These are phyloP conservation scores for Panulirus ornatus DNA, from an alignment of 1,140 invertebrate species.

Conservation along the genomic window DNA sequence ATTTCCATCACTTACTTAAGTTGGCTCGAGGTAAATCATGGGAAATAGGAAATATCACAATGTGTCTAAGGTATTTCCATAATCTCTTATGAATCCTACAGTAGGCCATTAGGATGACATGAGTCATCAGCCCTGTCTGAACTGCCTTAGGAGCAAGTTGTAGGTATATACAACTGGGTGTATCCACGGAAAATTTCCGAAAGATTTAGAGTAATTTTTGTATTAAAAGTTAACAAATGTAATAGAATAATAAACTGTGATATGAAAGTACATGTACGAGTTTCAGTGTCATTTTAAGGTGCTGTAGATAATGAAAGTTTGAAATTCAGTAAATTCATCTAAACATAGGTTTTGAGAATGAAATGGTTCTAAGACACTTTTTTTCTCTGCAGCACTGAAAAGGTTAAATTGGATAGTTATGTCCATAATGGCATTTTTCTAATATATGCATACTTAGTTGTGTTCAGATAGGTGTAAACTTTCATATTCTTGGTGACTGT, in stretches of 20 bases:
- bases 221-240: constrained; percentile 66
- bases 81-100: background rate
- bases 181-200: constrained; percentile 25
- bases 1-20: background rate
- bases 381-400: too few species aligned
- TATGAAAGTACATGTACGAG: constrained; percentile 55
- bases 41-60: constrained; percentile 9
- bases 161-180: constrained; percentile 40
- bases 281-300: background rate
- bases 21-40: too few species aligned
- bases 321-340: too few species aligned
- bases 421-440: too few species aligned
- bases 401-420: too few species aligned
- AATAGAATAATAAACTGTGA: constrained; percentile 68
- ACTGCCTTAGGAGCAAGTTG: constrained; percentile 34
- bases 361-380: too few species aligned
- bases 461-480: too few species aligned
- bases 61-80: background rate
- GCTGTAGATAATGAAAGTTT: too few species aligned
- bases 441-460: too few species aligned
- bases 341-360: too few species aligned
- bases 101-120: background rate
- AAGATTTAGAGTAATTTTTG: constrained; percentile 43
- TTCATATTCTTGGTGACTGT: too few species aligned
- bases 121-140: background rate